Evolutionary conservation across 2,113 vertebrate genomes (phyloP), one percentile per base, ranked within the genome.

Genomic region (Pteropus alecto): DNA sequence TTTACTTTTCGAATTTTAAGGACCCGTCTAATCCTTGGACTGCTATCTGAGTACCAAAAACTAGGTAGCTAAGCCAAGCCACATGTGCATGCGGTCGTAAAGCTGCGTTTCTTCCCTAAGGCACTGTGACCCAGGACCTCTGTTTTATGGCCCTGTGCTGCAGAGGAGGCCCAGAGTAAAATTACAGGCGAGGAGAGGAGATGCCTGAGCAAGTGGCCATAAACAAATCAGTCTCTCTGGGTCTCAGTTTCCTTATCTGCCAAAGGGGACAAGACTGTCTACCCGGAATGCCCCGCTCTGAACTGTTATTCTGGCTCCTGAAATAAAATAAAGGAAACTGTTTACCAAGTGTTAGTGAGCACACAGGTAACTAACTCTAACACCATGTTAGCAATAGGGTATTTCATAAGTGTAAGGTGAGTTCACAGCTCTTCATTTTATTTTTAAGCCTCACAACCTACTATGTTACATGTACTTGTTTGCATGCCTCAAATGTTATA

Each of bases 1-100:
- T 56, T 67, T 51, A n/a, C 30, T 70, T 85, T 58, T 67, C 83
- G 67, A 67, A 76, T 71, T 95, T 76, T 24, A 74, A 95, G 35
- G 73, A 85, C 5, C 7, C 51, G 5, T 56, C 30, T 54, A 82
- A 51, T 56, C 28, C 38, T 71, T 46, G n/a, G 18, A 14, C 38
- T 46, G 28, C 19, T 2, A 30, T 54, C 3, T 10, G 8, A 51
- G 48, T 46, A 73, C 9, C 18, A 58, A 54, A 10, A 19, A 33
- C 3, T 19, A 61, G 51, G n/a, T 21, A 24, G 54, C 7, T 5
- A 22, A 38, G 43, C 2, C 82, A 83, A 7, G 0, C 9, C n/a
- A 11, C 9, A 5, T 1, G 1, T 5, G 26, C 7, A 13, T 2
- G 7, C 18, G 28, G 35, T 0, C 14, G 33, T 33, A 8, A 76